A percentile compares a stretch with the other conserved stretches of the same genome.
These are phyloP conservation scores for Pediacus dermestoides DNA, from an alignment of 2,888 invertebrate species.

Conservation along the genomic window DNA sequence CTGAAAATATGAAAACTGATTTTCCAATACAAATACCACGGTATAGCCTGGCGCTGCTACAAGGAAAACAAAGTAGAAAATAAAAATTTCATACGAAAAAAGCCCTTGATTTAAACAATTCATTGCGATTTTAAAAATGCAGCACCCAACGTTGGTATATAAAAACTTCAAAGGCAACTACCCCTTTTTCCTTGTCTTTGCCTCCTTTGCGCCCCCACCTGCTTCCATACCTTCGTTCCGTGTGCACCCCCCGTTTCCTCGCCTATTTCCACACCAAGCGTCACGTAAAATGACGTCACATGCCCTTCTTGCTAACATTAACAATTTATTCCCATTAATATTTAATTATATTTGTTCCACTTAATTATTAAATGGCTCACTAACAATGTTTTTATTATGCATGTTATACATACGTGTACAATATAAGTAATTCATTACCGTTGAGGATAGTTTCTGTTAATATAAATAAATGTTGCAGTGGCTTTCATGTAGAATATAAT, in stretches of 20 bases:
- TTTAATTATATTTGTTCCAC: slow-evolving; percentile 43
- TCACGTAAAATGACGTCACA: slow-evolving; percentile 39
- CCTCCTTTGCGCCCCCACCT: no score
- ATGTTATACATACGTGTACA: slow-evolving; percentile 35
- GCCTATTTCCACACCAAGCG: slow-evolving; percentile 8
- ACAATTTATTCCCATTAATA: slow-evolving; percentile 42
- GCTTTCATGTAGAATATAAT: no score
- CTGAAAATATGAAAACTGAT: no score
- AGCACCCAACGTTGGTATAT: slow-evolving; percentile 27
- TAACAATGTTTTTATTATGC: slow-evolving; percentile 45
- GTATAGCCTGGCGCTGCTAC: no score
- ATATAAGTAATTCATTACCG: slow-evolving; percentile 35
- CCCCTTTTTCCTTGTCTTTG: slow-evolving; percentile 36
- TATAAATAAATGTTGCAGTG: slow-evolving; percentile 35
- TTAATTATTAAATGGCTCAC: slow-evolving; percentile 42
- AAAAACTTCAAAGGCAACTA: slow-evolving; percentile 37
- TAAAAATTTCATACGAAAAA: slow-evolving; percentile 26
- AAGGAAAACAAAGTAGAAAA: slow-evolving; percentile 18
- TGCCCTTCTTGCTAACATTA: slow-evolving; percentile 37
- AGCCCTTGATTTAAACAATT: slow-evolving; percentile 31
- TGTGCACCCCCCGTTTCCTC: slow-evolving; percentile 18
- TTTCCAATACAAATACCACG: no score
- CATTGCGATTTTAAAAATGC: slow-evolving; percentile 33
- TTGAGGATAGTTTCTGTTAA: slow-evolving; percentile 29
- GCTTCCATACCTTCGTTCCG: no score